Base-by-base conservation (phyloP, 2,113 vertebrate genomes). In the Hyaena hyaena region DNA sequence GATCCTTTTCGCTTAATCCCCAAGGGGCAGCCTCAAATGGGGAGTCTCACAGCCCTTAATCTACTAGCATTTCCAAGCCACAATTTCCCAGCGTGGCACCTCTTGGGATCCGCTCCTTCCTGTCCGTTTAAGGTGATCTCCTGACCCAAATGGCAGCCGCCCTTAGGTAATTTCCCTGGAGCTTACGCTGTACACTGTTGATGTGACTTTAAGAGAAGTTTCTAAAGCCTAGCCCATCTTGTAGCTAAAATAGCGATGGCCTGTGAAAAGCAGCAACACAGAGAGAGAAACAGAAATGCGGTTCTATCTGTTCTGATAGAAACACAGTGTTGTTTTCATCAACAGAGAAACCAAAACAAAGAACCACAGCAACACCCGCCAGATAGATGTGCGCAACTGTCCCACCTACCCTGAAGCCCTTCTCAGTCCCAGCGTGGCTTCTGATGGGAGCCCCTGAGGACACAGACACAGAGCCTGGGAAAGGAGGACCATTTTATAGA, bases 361-460 rank as follows among this genome's bases (percentile, higher is more conserved):
- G 23, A 58, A 12, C 43, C 53, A 0, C 4, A 14, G 39, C 69
- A 12, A 4, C 3, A 3, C 68, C 17, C 21, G 10, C 0, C 0
- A 10, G 61, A 61, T 66, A 73, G 33, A 15, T 14, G 68, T 8
- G 28, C 10, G 3, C 12, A 3, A 14, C 0, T 2, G 14, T 24
- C 58, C 82, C 11, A 23, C 5, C 17, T 12, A 4, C 10, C 43
- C 23, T 1, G 23, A 16, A 0, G 0, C 31, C 28, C 14, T 58
- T 9, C 63, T 79, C 19, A 23, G 33, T 7, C 66, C 79, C 10
- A 12, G 68, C 0, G 0, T 0, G 9, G 65, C 21, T 66, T 19
- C 80, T 53, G 15, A 3, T 24, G 33, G 58, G 61, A 21, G 23
- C 1, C 24, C 31, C 74, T 53, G 53, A 2, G 53, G 84, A 23